phyloP scores from a whole-genome alignment of 1,140 invertebrate species.

The Anthonomus grandis region DNA sequence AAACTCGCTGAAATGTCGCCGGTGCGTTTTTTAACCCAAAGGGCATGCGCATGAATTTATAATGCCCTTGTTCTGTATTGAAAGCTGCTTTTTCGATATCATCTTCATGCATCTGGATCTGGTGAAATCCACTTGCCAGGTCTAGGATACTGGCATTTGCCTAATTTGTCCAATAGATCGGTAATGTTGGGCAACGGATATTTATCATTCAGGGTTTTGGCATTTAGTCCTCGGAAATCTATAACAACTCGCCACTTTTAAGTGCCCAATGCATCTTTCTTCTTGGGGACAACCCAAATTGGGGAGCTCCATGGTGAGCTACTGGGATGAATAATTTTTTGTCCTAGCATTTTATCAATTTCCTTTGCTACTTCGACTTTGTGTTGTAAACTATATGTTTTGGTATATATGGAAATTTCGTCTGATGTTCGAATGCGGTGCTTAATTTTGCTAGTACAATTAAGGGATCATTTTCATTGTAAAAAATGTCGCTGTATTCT shows the following conservation, averaged over 20 bases:
- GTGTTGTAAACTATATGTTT: constrained; percentile 40
- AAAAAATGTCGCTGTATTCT: constrained; percentile 32
- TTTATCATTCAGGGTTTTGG: too few species aligned
- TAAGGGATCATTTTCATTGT: constrained; percentile 22
- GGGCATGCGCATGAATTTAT: constrained; percentile 41
- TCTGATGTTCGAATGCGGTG: constrained; percentile 38
- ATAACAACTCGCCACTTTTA: too few species aligned
- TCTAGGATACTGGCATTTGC: too few species aligned
- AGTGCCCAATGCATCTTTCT: too few species aligned
- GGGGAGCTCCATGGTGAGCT: constrained; percentile 35
- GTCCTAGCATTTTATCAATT: constrained; percentile 35
- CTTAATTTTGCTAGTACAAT: constrained; percentile 29
- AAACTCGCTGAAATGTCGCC: constrained; percentile 37
- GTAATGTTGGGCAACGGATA: too few species aligned
- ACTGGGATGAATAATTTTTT: neutral
- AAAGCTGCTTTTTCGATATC: constrained; percentile 50
- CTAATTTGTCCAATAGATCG: too few species aligned
- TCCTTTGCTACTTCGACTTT: constrained; percentile 42
- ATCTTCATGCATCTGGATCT: constrained; percentile 47
- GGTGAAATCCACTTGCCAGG: constrained; percentile 11
- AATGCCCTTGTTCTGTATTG: constrained; percentile 37
- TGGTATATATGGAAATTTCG: constrained; percentile 39
- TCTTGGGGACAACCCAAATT: too few species aligned
- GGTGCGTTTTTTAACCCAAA: constrained; percentile 46
- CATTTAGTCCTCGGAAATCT: too few species aligned